Base-by-base conservation (phyloP, 2,888 invertebrate species). In the Nematopogon swammerdamellus region DNA sequence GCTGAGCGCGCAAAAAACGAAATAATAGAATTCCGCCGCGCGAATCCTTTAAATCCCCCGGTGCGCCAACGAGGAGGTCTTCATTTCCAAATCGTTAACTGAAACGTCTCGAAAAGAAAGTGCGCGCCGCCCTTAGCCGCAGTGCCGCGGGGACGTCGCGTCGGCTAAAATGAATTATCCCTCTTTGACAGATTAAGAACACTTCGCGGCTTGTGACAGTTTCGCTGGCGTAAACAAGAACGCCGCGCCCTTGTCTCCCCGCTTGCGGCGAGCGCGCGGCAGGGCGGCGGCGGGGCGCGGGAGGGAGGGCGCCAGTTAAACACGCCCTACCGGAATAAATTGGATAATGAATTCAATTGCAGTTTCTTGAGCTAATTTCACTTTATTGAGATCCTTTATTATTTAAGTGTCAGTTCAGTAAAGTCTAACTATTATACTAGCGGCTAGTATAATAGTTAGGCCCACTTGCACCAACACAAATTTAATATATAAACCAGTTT, bases 111-210 rank as follows among this genome's bases (percentile, higher is more conserved):
- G 36, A 14, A 36, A 36, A 36, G 36, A 36, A 36, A 14, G 36
- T 14, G 36, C 36, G 8, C 36, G 36, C 6, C 25, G 25, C 25
- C 25, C 25, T 4, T 8, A 4, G 25, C 25, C 25, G 25, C 25
- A 25, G 25, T 8, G 25, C 25, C 25, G 25, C 25, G 25, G 25
- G 25, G 25, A 25, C 25, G 25, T 25, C 25, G 25, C 63, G 63
- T 63, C 64, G 17, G 30, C 30, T 60, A 56, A 64, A 65, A 69
- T 69, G 65, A 70, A 66, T 67, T 67, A 68, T 67, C 61, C 58
- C 59, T 51, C 55, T 56, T 62, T 65, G 70, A 70, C 67, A 66
- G 64, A 61, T 46, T 20, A 19, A 46, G 19, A 20, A 46, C 19
- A 20, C 25, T 46, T 14, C 46, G n/a, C 46, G 25, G 46, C 19